Percentiles rank a stretch among this genome's conserved stretches.
These are phyloP conservation scores for Colletes gigas DNA, from an alignment of 1,140 invertebrate genomes.

Conservation along the genomic window DNA sequence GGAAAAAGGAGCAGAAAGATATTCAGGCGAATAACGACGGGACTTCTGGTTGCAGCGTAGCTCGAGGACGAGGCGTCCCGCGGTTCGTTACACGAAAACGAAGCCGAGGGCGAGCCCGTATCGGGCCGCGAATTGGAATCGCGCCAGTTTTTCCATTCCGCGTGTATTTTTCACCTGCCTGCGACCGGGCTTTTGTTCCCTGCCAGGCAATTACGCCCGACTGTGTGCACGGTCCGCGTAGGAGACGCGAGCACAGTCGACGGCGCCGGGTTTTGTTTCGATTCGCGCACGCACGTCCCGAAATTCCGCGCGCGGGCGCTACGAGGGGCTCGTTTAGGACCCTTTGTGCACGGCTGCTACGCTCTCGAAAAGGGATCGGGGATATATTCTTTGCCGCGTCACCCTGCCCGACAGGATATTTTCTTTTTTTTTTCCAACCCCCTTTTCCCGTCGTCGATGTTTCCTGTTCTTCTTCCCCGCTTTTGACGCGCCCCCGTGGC, in stretches of 20 bases:
- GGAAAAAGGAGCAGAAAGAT: background rate
- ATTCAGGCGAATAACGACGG: background rate
- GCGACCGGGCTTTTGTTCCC: conserved; percentile 44
- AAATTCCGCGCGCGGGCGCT: conserved; percentile 15
- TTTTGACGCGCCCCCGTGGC: background rate
- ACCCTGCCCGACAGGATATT: background rate
- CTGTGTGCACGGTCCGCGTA: background rate
- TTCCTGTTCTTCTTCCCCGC: background rate
- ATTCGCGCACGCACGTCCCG: conserved; percentile 5
- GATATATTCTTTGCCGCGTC: conserved; percentile 25
- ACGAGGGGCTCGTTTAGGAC: background rate
- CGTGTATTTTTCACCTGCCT: conserved; percentile 48
- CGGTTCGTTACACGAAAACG: conserved; percentile 25
- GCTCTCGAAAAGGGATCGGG: conserved; percentile 13
- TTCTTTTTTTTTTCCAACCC: background rate
- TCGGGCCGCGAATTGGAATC: conserved; percentile 50
- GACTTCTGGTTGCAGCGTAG: background rate
- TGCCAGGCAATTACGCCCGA: conserved; percentile 45
- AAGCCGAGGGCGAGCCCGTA: conserved; percentile 7
- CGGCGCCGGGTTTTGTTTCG: conserved; percentile 31
- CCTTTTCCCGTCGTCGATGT: background rate
- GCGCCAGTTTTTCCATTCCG: conserved; percentile 54
- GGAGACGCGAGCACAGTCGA: conserved; percentile 6
- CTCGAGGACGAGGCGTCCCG: conserved; percentile 2
- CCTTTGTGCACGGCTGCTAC: conserved; percentile 5